Base-by-base conservation (phyloP, 2,888 invertebrate species). In the Drosophila quinaria region DNA sequence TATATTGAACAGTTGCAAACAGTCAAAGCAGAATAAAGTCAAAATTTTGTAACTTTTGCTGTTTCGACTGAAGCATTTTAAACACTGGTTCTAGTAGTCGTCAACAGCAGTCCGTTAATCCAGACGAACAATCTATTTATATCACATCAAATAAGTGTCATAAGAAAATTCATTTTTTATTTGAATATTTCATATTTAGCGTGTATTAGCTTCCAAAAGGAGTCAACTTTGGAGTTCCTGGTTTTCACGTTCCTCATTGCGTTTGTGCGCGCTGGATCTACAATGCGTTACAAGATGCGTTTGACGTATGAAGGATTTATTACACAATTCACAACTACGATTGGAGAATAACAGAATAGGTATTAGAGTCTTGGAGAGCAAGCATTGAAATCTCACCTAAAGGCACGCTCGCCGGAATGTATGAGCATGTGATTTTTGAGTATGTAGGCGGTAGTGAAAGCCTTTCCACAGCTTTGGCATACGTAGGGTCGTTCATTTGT, bases 401-500 rank as follows among this genome's bases (percentile, higher is more conserved):
- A 88, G 6, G 87, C 81, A 4, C 86, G 84, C 31, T 90, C 89
- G 15, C 86, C 86, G 11, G 86, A 79, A 75, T 86, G 86, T 49
- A 79, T 83, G 3, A 90, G 74, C 79, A 86, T 80, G 52, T 86
- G 86, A 52, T 86, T 86, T 55, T 86, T 86, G 0, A 86, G 84
- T 51, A 86, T 87, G 29, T 86, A 86, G 33, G 81, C 76, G 5
- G 87, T 87, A 5, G 87, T 88, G 33, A 90, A 90, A 13, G 82
- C 82, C 58, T 91, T 91, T 8, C 89, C 89, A 51, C 90, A 90
- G n/a, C 72, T 79, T 15, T 60, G 55, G 31, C 90, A 90, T 0
- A 69, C 80, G 33, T 89, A 90, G 1, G 90, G 90, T 1, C 91
- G 79, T 39, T 90, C 90, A 54, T 90, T 91, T 17, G 90, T 90